These are phyloP conservation scores for Carcharodon carcharias DNA, from an alignment of 2,797 vertebrate genomes.

Conservation along the genomic window DNA sequence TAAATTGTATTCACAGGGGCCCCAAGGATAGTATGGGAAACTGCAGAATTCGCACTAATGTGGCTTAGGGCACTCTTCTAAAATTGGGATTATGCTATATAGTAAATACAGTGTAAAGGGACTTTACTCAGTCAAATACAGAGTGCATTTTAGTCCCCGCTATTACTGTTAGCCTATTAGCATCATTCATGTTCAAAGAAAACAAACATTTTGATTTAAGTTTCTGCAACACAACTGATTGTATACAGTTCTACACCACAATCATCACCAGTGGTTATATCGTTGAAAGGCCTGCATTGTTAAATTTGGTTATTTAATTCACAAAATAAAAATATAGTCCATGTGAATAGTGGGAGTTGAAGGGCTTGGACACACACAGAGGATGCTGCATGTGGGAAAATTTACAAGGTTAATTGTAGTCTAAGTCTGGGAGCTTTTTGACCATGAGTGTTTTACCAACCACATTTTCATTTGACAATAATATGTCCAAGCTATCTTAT, in stretches of 20 bases:
- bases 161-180: neutral
- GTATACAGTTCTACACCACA: neutral
- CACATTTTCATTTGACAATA: neutral
- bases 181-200: neutral
- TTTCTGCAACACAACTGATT: neutral
- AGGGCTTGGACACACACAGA: neutral
- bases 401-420: neutral
- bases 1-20: neutral
- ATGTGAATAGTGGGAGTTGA: neutral
- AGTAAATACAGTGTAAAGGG: neutral
- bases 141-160: neutral
- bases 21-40: neutral
- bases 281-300: neutral
- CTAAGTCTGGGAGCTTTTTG: neutral
- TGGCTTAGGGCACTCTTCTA: neutral
- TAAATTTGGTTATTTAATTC: neutral
- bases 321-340: neutral
- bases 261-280: neutral
- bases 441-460: neutral
- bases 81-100: neutral
- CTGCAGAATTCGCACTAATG: neutral
- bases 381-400: neutral
- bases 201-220: neutral
- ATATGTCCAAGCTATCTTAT: neutral
- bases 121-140: neutral